Evolutionary conservation across 1,140 invertebrate genomes (phyloP), one percentile per base, ranked within the genome.

Genomic region (Artemia franciscana): DNA sequence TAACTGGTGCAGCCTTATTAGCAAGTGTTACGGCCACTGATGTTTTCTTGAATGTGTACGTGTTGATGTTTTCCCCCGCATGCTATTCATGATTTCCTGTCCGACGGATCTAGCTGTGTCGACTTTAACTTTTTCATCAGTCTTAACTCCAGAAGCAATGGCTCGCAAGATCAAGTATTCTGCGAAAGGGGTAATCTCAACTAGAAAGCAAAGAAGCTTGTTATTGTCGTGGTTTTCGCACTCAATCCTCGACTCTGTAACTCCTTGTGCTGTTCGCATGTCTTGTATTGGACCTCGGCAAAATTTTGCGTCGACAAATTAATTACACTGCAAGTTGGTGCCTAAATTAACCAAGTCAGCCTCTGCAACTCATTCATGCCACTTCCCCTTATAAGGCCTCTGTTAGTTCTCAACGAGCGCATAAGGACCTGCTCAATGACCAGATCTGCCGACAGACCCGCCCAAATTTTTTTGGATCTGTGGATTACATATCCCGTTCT

Each of bases 391-490:
- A 67, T 68, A 18, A 70, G 56, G 15, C 67, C 68, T 64, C 73
- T 73, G 64, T 66, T 65, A 61, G 69, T 72, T 64, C 74, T 75
- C 67, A 76, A 70, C 39, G 70, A 65, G 65, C 70, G 67, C 70
- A 75, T 76, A 28, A 74, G 63, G n/a, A 62, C 64, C 61, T 73
- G 71, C 61, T 73, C 72, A 39, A 73, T 73, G 0, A 68, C 67
- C 72, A 75, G 72, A 63, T 75, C 73, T 5, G 68, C 62, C 60
- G 67, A 73, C 21, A 73, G 65, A 23, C 75, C 75, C 62, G 67
- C 70, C 70, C 71, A 76, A 66, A 70, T 72, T 65, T 72, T 71
- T 60, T 76, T 67, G 58, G 67, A 64, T 23, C 71, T 61, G 60
- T 69, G 64, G 39, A 73, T 70, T 0, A 71, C 72, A 61, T 72